phyloP scores from a whole-genome alignment of 1,140 invertebrate species.

The Goniozus legneri region DNA sequence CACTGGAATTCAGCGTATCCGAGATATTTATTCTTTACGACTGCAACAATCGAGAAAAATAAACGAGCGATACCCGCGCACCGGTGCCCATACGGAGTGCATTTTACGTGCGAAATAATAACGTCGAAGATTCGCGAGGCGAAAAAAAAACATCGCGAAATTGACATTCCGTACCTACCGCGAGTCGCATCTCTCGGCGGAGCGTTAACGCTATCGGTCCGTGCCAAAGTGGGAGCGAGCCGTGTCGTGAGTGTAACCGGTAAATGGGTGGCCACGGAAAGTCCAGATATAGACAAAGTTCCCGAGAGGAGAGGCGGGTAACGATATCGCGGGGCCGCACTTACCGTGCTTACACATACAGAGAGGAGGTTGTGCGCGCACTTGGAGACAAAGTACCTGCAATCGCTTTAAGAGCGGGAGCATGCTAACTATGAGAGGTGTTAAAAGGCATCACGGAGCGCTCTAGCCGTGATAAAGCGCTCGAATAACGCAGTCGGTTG shows the following conservation, averaged over 20 bases:
- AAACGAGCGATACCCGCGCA: too few species aligned
- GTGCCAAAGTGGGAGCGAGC: background rate
- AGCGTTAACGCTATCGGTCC: background rate
- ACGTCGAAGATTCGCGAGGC: too few species aligned
- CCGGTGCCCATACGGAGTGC: too few species aligned
- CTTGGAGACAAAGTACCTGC: constrained; percentile 40
- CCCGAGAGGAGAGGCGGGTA: constrained; percentile 2
- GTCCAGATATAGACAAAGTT: too few species aligned
- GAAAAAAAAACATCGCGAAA: too few species aligned
- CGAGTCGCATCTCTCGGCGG: background rate
- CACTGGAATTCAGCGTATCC: too few species aligned
- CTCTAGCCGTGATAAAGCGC: constrained; percentile 29
- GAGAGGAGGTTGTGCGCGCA: constrained; percentile 15
- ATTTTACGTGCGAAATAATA: too few species aligned
- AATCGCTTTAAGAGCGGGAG: constrained; percentile 34
- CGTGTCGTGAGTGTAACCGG: constrained; percentile 16
- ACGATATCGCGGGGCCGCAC: constrained; percentile 21
- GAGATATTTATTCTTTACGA: too few species aligned
- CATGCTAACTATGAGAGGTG: constrained; percentile 33
- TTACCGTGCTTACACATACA: constrained; percentile 38
- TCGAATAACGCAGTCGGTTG: constrained; percentile 24
- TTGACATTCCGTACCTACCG: background rate
- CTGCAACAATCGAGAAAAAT: too few species aligned
- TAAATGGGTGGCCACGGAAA: constrained; percentile 17
- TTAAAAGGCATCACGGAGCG: constrained; percentile 25